Conservation (phyloP, 2,888 invertebrate species). For the Iphiclides podalirius region DNA sequence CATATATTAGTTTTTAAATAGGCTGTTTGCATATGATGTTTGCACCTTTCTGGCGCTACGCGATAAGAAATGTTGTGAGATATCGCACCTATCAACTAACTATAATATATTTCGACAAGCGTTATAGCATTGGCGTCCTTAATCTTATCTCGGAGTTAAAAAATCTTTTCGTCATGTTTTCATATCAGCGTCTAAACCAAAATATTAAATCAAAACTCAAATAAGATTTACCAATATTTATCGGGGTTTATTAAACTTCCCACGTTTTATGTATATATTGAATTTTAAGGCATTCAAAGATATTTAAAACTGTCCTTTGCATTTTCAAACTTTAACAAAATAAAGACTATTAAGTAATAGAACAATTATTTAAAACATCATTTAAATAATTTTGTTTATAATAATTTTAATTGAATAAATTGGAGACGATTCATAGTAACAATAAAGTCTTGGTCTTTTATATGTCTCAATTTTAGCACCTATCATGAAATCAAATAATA, state of each 20-base stretch:
- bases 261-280: neutral
- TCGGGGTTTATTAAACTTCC: slow-evolving; percentile 7
- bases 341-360: too few relatives aligned
- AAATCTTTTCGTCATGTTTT: slow-evolving; percentile 50
- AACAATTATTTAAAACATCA: too few relatives aligned
- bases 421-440: too few relatives aligned
- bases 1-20: slow-evolving; percentile 23
- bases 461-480: too few relatives aligned
- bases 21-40: slow-evolving; percentile 55
- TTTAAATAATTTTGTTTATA: too few relatives aligned
- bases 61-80: slow-evolving; percentile 69
- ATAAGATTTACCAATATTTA: slow-evolving; percentile 45
- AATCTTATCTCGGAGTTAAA: slow-evolving; percentile 51
- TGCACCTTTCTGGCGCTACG: slow-evolving; percentile 44
- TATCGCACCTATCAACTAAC: slow-evolving; percentile 47
- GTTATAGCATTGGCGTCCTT: slow-evolving; percentile 41
- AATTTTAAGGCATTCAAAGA: neutral
- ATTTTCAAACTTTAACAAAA: too few relatives aligned
- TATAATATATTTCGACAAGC: slow-evolving; percentile 62
- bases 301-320: neutral
- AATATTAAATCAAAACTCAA: slow-evolving; percentile 53
- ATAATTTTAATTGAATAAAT: too few relatives aligned
- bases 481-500: neutral
- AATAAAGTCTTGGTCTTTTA: too few relatives aligned
- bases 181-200: slow-evolving; percentile 36